phyloP scores from a whole-genome alignment of 2,797 vertebrate species.

The Mus spretus region DNA sequence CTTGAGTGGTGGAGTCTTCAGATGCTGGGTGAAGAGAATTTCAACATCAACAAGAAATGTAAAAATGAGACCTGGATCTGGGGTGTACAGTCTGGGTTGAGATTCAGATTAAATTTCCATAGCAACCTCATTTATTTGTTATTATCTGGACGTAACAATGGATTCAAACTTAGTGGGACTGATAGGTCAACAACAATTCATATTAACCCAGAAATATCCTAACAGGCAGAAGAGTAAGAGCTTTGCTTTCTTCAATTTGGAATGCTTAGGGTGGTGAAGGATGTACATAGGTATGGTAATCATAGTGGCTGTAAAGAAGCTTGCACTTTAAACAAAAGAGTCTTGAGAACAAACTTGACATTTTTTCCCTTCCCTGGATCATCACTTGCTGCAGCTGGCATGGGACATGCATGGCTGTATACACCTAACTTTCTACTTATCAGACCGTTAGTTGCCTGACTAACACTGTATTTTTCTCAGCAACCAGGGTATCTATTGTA shows the following conservation, averaged over 20 bases:
- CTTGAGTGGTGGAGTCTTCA: not conserved
- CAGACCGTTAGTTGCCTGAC: accelerated
- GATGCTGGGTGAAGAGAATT: constrained; percentile 6
- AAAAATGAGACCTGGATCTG: not conserved
- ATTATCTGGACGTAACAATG: constrained; percentile 38
- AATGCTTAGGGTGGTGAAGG: not conserved
- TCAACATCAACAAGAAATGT: not conserved
- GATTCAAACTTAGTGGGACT: constrained; percentile 65
- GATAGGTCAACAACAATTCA: constrained; percentile 60
- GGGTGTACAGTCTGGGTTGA: not conserved
- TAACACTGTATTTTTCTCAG: not conserved
- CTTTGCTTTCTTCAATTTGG: not conserved
- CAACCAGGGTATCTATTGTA: not conserved
- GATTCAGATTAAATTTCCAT: constrained; percentile 57
- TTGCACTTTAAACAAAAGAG: not conserved
- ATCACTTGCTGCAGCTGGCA: not conserved
- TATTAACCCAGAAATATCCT: constrained; percentile 55
- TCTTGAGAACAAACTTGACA: not conserved
- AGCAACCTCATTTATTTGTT: constrained; percentile 53
- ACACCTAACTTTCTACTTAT: not conserved
- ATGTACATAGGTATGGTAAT: accelerated
- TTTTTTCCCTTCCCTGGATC: no score
- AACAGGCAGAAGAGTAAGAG: not conserved
- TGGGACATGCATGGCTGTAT: accelerated
- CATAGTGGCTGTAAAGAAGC: no score